These are phyloP conservation scores for Taenaris catops DNA, from an alignment of 2,888 invertebrate species.

Conservation along the genomic window DNA sequence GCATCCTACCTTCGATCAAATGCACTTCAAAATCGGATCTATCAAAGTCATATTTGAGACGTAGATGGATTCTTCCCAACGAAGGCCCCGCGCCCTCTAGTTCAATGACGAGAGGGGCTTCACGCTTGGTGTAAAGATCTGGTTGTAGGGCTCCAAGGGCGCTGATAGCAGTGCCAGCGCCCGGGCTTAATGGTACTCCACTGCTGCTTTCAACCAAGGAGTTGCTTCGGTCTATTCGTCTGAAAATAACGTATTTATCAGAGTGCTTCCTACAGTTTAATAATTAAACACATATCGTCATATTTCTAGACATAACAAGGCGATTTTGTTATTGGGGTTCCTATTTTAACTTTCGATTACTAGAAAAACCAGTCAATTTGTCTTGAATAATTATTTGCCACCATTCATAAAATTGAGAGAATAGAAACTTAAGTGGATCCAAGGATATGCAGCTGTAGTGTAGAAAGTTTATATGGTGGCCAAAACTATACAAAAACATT, in stretches of 20 bases:
- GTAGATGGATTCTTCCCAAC: conserved; percentile 90
- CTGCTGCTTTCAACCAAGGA: conserved; percentile 72
- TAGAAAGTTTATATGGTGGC: too few relatives aligned
- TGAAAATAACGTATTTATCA: conserved; percentile 26
- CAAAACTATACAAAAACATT: too few relatives aligned
- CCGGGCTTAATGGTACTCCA: conserved; percentile 60
- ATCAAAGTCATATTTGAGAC: conserved; percentile 93
- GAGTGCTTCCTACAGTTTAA: too few relatives aligned
- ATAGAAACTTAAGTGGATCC: too few relatives aligned
- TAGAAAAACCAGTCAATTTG: too few relatives aligned
- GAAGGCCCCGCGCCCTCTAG: conserved; percentile 82
- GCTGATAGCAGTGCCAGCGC: conserved; percentile 59
- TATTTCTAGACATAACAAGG: too few relatives aligned
- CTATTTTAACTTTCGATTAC: too few relatives aligned
- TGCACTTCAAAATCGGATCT: conserved; percentile 94
- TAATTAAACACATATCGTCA: too few relatives aligned
- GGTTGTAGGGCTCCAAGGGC: conserved; percentile 91
- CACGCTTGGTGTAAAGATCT: conserved; percentile 90
- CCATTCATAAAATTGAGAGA: too few relatives aligned
- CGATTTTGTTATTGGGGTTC: too few relatives aligned
- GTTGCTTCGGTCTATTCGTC: conserved; percentile 76
- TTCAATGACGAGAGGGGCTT: conserved; percentile 88
- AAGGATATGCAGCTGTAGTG: too few relatives aligned
- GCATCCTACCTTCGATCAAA: conserved; percentile 88
- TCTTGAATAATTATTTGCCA: too few relatives aligned